Percentiles rank a stretch among this genome's conserved stretches.
phyloP scores from a whole-genome alignment of 2,797 vertebrate species.

The Coilia nasus region DNA sequence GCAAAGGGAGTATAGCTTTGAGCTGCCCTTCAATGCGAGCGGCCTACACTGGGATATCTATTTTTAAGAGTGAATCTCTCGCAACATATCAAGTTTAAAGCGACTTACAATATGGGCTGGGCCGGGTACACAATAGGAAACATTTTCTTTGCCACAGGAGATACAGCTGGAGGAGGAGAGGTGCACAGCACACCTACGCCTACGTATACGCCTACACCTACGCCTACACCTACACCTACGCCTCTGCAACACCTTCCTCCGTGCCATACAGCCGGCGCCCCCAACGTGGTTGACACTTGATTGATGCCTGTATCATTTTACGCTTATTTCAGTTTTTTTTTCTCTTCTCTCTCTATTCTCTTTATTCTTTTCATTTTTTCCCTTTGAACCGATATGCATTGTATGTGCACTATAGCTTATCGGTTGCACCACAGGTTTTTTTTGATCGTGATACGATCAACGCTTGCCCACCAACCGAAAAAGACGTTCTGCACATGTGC shows the following conservation, averaged over 20 bases:
- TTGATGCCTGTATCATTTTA: slow-evolving; percentile 22
- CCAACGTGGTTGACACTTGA: not conserved
- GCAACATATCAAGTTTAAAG: slow-evolving; percentile 61
- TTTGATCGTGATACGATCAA: not conserved
- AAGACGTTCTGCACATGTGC: not conserved
- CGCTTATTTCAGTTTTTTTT: slow-evolving; percentile 7
- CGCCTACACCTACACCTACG: not conserved
- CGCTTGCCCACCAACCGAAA: not conserved
- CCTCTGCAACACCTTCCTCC: not conserved
- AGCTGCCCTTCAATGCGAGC: slow-evolving; percentile 44
- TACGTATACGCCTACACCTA: no score
- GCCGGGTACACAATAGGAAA: slow-evolving; percentile 49
- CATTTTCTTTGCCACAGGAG: slow-evolving; percentile 41
- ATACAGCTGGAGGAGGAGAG: slow-evolving; percentile 35
- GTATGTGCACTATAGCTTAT: not conserved
- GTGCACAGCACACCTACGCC: not conserved
- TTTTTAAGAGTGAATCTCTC: slow-evolving; percentile 51
- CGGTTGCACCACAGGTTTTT: not conserved
- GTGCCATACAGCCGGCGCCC: not conserved
- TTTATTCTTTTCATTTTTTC: slow-evolving; percentile 1
- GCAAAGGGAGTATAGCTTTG: slow-evolving; percentile 38
- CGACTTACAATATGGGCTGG: slow-evolving; percentile 46
- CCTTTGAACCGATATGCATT: slow-evolving; percentile 8
- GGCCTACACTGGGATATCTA: slow-evolving; percentile 44
- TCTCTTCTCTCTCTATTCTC: not conserved